These are phyloP conservation scores for Lepeophtheirus salmonis DNA, from an alignment of 1,140 invertebrate species.

Conservation along the genomic window DNA sequence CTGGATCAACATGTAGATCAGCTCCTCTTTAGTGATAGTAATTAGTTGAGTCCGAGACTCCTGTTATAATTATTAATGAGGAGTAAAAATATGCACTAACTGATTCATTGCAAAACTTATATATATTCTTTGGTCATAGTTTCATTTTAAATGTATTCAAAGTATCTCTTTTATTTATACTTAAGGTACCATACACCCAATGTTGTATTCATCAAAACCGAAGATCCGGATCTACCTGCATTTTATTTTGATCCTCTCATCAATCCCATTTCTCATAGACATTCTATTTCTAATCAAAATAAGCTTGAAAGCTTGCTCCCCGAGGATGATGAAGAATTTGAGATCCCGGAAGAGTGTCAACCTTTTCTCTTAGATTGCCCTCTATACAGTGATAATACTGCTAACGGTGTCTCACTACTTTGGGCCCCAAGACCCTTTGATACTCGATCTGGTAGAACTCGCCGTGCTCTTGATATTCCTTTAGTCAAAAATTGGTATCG, in stretches of 20 bases:
- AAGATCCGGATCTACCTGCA: conserved; percentile 98
- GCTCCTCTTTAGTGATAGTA: neutral
- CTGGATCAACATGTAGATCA: neutral
- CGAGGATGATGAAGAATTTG: conserved; percentile 88
- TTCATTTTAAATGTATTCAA: no score
- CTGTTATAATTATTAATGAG: neutral
- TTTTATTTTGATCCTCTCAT: conserved; percentile 99
- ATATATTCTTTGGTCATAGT: no score
- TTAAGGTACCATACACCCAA: conserved; percentile 82
- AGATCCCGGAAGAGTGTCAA: conserved; percentile 66
- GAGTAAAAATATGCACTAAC: neutral
- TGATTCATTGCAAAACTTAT: conserved; percentile 9
- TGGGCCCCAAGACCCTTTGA: conserved; percentile 98
- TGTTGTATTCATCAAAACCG: conserved; percentile 98
- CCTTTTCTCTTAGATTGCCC: conserved; percentile 86
- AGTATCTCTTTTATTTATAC: conserved; percentile 35
- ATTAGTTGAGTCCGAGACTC: neutral
- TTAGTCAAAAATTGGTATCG: conserved; percentile 93
- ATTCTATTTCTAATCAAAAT: conserved; percentile 37
- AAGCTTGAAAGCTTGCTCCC: conserved; percentile 48
- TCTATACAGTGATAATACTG: conserved; percentile 93
- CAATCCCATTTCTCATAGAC: conserved; percentile 91
- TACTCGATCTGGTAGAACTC: conserved; percentile 57
- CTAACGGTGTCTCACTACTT: conserved; percentile 92
- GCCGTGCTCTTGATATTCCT: conserved; percentile 88